phyloP scores from a whole-genome alignment of 2,888 invertebrate genomes.

The Oegoconia quadripuncta region DNA sequence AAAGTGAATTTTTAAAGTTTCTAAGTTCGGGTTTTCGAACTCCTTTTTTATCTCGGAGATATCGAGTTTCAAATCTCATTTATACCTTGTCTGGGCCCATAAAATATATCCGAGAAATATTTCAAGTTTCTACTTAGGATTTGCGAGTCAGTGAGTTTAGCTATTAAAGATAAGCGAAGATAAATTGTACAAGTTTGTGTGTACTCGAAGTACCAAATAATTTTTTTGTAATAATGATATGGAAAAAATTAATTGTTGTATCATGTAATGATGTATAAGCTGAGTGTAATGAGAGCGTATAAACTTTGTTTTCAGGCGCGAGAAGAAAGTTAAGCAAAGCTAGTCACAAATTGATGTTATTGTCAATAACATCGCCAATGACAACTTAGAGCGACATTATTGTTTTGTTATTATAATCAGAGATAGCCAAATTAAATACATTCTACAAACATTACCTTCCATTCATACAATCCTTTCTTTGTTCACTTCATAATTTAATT shows the following conservation, averaged over 20 bases:
- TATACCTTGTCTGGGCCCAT: conserved; percentile 12
- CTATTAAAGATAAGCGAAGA: conserved; percentile 12
- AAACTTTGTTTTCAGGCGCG: too few relatives aligned
- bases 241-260: conserved; percentile 21
- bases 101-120: conserved; percentile 14
- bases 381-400: too few relatives aligned
- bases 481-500: conserved; percentile 67
- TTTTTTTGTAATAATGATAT: not conserved
- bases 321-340: too few relatives aligned
- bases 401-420: conserved; percentile 1
- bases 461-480: conserved; percentile 60
- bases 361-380: too few relatives aligned
- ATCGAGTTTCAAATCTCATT: conserved; percentile 16
- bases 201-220: not conserved
- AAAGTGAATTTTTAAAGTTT: conserved; percentile 7
- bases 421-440: conserved; percentile 20
- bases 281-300: too few relatives aligned
- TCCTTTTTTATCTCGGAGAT: conserved; percentile 9
- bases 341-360: too few relatives aligned
- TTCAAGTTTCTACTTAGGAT: conserved; percentile 16
- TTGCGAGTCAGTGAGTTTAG: conserved; percentile 10
- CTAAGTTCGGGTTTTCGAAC: conserved; percentile 4
- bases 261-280: too few relatives aligned
- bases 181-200: not conserved
- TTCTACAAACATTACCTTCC: conserved; percentile 50